Conservation (phyloP, 2,113 vertebrate species). For the Ictalurus furcatus region DNA sequence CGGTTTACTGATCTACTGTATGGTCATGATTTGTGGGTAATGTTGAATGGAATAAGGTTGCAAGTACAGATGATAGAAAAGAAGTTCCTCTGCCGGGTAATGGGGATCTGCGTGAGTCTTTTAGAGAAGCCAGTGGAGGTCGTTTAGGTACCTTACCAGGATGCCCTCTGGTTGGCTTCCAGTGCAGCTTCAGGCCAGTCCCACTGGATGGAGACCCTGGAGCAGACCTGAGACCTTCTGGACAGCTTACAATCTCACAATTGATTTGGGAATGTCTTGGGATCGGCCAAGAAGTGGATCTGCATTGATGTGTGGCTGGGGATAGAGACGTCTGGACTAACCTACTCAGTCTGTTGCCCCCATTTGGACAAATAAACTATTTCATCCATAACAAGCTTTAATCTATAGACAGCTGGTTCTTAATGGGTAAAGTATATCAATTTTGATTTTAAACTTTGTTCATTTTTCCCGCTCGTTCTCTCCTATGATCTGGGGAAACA, state of each 20-base stretch:
- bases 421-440: background rate
- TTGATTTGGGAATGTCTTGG: background rate
- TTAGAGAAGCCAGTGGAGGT: background rate
- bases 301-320: background rate
- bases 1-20: too few species aligned
- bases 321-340: background rate
- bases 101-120: background rate
- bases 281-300: background rate
- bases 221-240: background rate
- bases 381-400: background rate
- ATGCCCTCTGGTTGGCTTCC: background rate
- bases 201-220: too few species aligned
- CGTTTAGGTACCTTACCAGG: background rate
- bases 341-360: background rate
- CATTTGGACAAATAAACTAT: too few species aligned
- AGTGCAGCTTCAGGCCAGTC: background rate
- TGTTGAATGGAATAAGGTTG: background rate
- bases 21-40: background rate
- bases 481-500: background rate
- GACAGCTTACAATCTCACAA: background rate
- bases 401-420: background rate
- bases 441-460: background rate
- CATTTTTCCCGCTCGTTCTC: background rate
- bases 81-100: too few species aligned
- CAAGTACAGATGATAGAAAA: background rate